These are phyloP conservation scores for Pelagia noctiluca DNA, from an alignment of 30 jellyfish, hydroid and myxozoan genomes.

Conservation along the genomic window DNA sequence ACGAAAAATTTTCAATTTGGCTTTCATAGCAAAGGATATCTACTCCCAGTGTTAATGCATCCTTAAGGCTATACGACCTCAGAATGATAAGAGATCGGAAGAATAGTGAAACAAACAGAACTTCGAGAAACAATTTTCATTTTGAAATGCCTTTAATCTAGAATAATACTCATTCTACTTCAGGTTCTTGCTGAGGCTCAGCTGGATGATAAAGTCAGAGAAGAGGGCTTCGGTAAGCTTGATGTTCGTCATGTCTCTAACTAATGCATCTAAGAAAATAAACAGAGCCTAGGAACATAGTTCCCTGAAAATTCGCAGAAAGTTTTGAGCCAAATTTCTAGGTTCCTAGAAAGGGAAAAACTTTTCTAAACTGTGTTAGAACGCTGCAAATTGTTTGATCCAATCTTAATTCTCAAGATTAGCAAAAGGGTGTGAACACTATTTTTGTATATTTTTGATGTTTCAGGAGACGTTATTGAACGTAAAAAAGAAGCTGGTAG, in stretches of 20 bases:
- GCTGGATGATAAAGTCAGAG: slow-evolving; percentile 76
- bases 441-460: neutral
- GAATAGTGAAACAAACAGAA: too few relatives aligned
- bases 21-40: too few relatives aligned
- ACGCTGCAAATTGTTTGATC: neutral
- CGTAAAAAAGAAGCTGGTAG: neutral
- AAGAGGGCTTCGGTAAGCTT: slow-evolving; percentile 68
- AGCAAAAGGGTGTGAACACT: neutral
- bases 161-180: too few relatives aligned
- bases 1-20: too few relatives aligned
- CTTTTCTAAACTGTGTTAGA: neutral
- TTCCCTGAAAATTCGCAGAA: neutral
- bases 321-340: too few relatives aligned
- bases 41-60: too few relatives aligned
- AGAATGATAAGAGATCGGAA: too few relatives aligned
- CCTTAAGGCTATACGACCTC: too few relatives aligned
- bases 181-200: slow-evolving; percentile 80
- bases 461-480: neutral
- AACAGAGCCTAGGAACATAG: neutral
- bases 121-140: too few relatives aligned
- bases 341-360: too few relatives aligned
- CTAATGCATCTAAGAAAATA: neutral
- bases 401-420: neutral
- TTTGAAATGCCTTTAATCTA: too few relatives aligned
- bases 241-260: neutral